phyloP scores from a whole-genome alignment of 64 coral and sea anemone species.

The Pocillopora damicornis region DNA sequence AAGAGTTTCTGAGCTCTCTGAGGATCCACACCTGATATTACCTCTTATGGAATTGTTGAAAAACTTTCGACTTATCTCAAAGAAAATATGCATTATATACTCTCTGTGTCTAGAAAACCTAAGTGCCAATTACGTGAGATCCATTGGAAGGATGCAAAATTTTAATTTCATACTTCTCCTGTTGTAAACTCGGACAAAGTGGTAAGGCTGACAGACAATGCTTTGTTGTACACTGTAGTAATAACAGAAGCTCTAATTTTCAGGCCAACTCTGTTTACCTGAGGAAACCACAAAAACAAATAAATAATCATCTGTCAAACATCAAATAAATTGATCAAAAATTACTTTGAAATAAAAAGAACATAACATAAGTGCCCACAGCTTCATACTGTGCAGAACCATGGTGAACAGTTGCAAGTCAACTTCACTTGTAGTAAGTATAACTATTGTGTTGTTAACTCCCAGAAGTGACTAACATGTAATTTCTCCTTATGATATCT shows the following conservation, averaged over 20 bases:
- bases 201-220: conserved; percentile 72
- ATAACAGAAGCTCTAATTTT: conserved; percentile 91
- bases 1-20: too few relatives aligned
- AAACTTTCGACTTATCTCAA: too few relatives aligned
- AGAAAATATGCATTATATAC: neutral
- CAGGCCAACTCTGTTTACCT: conserved; percentile 95
- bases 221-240: conserved; percentile 89
- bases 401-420: too few relatives aligned
- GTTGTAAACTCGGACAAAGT: conserved; percentile 80
- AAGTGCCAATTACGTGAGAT: neutral
- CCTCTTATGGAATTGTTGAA: too few relatives aligned
- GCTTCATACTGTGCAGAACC: too few relatives aligned
- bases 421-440: too few relatives aligned
- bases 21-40: too few relatives aligned
- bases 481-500: too few relatives aligned
- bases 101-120: neutral
- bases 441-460: too few relatives aligned
- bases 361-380: too few relatives aligned
- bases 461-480: too few relatives aligned
- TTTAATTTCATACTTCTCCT: conserved; percentile 71
- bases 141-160: neutral
- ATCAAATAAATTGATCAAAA: neutral
- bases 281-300: neutral
- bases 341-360: neutral
- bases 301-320: neutral